Percentiles rank a stretch among this genome's conserved stretches.
phyloP scores from a whole-genome alignment of 2,797 vertebrate genomes.

The Smutsia gigantea region DNA sequence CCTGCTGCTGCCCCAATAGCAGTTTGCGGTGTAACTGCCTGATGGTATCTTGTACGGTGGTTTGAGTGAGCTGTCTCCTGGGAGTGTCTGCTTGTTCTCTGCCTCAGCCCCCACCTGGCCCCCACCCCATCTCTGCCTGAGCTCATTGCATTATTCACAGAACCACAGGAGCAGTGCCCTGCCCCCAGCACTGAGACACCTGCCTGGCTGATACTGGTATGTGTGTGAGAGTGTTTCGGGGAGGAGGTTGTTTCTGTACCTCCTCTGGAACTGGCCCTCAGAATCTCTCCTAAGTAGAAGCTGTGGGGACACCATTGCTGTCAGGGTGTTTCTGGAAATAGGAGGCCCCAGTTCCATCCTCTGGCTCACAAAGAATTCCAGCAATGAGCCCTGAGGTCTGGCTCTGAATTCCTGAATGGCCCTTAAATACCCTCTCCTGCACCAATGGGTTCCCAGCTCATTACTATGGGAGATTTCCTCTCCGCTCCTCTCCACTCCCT shows the following conservation, averaged over 20 bases:
- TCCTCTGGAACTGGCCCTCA: not conserved
- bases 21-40: constrained; percentile 64
- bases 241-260: not conserved
- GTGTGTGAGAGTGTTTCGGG: not conserved
- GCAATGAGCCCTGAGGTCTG: not conserved
- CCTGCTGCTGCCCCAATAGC: not conserved
- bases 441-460: not conserved
- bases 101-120: constrained; percentile 39
- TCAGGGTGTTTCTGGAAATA: not conserved
- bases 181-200: not conserved
- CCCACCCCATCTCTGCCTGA: not conserved
- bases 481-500: not conserved
- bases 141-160: constrained; percentile 31
- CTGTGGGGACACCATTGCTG: not conserved
- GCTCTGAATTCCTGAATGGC: not conserved
- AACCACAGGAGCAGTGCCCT: not conserved
- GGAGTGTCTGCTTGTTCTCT: constrained; percentile 62
- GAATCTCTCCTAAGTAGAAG: not conserved
- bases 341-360: not conserved
- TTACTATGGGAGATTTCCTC: not conserved
- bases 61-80: constrained; percentile 70
- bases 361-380: not conserved
- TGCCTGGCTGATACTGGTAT: not conserved
- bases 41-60: constrained; percentile 71
- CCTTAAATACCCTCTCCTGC: not conserved